A percentile compares a stretch with the other conserved stretches of the same genome.
Conservation (phyloP, 2,888 invertebrate species). For the Callinectes sapidus region DNA sequence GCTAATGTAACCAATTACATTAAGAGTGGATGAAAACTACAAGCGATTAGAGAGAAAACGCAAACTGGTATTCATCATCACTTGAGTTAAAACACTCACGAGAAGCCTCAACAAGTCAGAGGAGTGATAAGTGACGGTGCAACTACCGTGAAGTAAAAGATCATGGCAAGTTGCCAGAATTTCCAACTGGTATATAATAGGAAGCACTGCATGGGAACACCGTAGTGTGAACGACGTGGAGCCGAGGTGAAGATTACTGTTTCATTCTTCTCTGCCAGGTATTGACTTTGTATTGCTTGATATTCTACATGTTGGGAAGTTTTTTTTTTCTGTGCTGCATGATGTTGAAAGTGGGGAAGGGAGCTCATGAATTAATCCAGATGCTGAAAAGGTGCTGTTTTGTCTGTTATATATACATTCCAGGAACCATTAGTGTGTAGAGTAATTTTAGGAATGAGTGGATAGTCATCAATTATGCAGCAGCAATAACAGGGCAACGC, state of each 20-base stretch:
- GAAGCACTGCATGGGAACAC: background rate
- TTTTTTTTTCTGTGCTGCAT: background rate
- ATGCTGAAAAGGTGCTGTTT: too few species aligned
- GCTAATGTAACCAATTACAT: too few species aligned
- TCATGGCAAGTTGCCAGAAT: background rate
- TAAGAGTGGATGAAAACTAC: too few species aligned
- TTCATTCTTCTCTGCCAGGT: background rate
- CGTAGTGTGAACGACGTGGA: background rate
- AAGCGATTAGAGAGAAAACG: too few species aligned
- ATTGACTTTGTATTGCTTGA: background rate
- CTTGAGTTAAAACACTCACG: too few species aligned
- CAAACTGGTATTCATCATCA: too few species aligned
- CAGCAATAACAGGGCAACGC: background rate
- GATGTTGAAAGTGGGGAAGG: background rate
- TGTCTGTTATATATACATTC: too few species aligned
- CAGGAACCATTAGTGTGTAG: too few species aligned
- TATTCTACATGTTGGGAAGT: background rate
- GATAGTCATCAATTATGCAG: background rate
- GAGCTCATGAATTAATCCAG: background rate
- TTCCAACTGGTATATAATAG: background rate
- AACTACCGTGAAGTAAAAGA: too few species aligned
- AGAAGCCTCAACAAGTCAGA: too few species aligned
- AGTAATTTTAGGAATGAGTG: too few species aligned
- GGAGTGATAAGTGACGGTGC: too few species aligned
- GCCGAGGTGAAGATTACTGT: background rate